Evolutionary conservation across 2,888 invertebrate genomes (phyloP), one percentile per base, ranked within the genome.

Genomic region (Suillia variegata): DNA sequence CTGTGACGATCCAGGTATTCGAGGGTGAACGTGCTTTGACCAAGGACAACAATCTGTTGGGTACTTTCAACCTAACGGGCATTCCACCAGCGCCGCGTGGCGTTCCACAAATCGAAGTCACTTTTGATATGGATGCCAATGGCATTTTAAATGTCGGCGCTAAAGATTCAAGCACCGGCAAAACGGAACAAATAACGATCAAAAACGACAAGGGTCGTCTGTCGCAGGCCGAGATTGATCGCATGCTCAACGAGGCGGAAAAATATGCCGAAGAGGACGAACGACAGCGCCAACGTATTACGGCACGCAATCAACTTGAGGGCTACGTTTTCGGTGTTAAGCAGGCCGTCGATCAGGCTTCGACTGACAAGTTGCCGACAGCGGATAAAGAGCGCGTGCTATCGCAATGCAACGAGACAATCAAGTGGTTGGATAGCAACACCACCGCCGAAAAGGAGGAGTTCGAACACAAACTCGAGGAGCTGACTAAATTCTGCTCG

Each of bases 31-130:
- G 92, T 26, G 92, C 93, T 49, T 92, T 95, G 93, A 95, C 95
- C 68, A 93, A 91, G 76, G 95, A 95, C 81, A 96, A 96, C 85
- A 93, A 97, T 82, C 85, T 94, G 34, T 86, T 98, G 64, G 98
- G 98, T 61, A 96, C 94, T 80, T 98, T 98, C 82, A 96, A 98
- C 80, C 86, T 98, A 57, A 92, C 93, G 18, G 96, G 96, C 34
- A 96, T 97, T 76, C 95, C 96, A 2, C 96, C 96, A 18, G 92
- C 92, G 79, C 96, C 89, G 62, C 91, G 88, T 68, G 96, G 89
- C 77, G 94, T 89, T 67, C 95, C 88, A 65, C 93, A 87, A 83
- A 94, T 88, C 83, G 96, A 92, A 79, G 91, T 92, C 20, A 91
- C 91, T 34, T 92, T 92, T 78, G 78, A 78, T 54, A 88, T 90